Evolutionary conservation across 2,113 vertebrate species (phyloP).

Genomic region (Holacanthus passer): DNA sequence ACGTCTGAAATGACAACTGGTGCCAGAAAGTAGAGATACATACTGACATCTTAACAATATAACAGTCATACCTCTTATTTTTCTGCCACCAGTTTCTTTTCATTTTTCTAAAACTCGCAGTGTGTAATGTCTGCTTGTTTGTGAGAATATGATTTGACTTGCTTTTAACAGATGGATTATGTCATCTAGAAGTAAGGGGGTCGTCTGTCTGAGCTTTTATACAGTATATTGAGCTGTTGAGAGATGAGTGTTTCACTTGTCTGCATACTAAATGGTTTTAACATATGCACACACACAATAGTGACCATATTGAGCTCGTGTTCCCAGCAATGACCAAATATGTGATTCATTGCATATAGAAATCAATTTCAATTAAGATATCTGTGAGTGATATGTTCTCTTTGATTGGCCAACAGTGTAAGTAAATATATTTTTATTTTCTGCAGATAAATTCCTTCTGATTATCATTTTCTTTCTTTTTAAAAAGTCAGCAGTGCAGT

Average conservation of each 20-base stretch:
- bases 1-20: neutral
- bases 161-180: neutral
- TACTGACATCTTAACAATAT: neutral
- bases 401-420: neutral
- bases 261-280: neutral
- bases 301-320: neutral
- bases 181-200: neutral
- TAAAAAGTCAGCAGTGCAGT: neutral
- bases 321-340: neutral
- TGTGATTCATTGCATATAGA: constrained; percentile 9
- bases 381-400: neutral
- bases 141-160: neutral
- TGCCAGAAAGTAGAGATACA: neutral
- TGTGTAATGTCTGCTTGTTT: neutral
- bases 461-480: neutral
- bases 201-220: neutral
- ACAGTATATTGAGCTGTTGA: neutral
- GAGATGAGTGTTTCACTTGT: neutral
- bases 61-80: too few species aligned
- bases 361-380: constrained; percentile 14
- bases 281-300: constrained; percentile 14
- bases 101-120: neutral
- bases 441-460: neutral
- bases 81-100: neutral
- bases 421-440: neutral